A percentile compares a stretch with the other conserved stretches of the same genome.
These are phyloP conservation scores for Aphidius gifuensis DNA, from an alignment of 1,140 invertebrate species.

Conservation along the genomic window DNA sequence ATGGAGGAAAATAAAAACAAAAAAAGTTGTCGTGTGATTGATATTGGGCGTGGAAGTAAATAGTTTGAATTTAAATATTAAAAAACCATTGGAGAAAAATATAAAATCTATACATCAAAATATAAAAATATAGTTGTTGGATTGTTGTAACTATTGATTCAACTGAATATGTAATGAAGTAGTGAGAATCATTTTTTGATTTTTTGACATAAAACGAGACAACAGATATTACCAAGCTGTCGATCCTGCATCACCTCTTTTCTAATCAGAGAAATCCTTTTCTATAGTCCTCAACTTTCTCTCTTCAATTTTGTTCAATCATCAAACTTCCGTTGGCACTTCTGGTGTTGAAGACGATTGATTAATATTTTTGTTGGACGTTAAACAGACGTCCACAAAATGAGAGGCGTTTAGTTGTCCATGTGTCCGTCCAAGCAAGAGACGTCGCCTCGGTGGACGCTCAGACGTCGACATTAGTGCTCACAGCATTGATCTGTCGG, in stretches of 20 bases:
- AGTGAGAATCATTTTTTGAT: constrained; percentile 30
- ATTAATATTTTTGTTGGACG: constrained; percentile 18
- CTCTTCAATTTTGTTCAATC: background rate
- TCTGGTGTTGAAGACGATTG: background rate
- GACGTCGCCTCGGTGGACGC: constrained; percentile 38
- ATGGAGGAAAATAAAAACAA: constrained; percentile 30
- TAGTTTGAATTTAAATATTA: constrained; percentile 8
- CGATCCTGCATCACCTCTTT: background rate
- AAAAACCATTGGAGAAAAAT: background rate
- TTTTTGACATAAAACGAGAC: background rate
- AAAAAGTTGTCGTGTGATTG: constrained; percentile 17
- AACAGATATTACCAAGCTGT: constrained; percentile 12
- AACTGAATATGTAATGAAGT: constrained; percentile 53
- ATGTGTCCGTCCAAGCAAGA: constrained; percentile 31
- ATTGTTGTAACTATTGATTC: constrained; percentile 42
- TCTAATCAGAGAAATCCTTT: background rate
- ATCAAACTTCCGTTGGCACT: background rate
- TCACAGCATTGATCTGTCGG: constrained; percentile 53
- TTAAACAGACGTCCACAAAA: constrained; percentile 1
- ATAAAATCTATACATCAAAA: constrained; percentile 16
- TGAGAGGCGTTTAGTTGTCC: constrained; percentile 26
- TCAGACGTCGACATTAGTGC: constrained; percentile 42
- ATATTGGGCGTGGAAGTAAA: constrained; percentile 12
- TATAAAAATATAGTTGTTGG: constrained; percentile 13
- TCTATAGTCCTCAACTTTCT: constrained; percentile 1